Conservation (phyloP, 2,113 vertebrate genomes). For the Trachemys scripta region DNA sequence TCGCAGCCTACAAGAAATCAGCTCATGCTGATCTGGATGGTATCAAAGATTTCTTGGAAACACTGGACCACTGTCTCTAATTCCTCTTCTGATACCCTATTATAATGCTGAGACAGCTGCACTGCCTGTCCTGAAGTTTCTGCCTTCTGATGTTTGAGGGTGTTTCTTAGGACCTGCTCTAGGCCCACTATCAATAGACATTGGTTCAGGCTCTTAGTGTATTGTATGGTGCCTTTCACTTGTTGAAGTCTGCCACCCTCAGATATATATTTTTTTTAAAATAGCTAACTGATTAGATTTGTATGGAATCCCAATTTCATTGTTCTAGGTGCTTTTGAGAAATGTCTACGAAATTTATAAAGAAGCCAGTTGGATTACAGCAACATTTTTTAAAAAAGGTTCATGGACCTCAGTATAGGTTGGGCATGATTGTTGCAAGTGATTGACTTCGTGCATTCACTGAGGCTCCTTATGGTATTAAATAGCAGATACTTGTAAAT, state of each 20-base stretch:
- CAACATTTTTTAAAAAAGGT: not conserved
- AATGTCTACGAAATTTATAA: not conserved
- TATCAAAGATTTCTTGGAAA: not conserved
- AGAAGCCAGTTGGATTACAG: not conserved
- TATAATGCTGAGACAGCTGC: not conserved
- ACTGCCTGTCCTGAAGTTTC: not conserved
- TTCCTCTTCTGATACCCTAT: not conserved
- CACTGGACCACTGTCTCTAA: not conserved
- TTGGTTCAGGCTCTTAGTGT: not conserved
- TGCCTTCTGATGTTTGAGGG: not conserved
- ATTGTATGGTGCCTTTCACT: not conserved
- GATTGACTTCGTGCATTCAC: constrained; percentile 7
- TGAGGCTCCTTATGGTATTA: not conserved
- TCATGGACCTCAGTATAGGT: not conserved
- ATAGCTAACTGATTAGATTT: not conserved
- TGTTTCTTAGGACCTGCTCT: not conserved
- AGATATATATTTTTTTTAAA: not conserved
- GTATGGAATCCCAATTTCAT: not conserved
- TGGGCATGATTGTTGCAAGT: not conserved
- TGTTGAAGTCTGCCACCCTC: not conserved
- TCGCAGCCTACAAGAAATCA: not conserved
- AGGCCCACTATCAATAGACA: not conserved
- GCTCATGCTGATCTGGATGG: not conserved
- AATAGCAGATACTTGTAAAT: constrained; percentile 14
- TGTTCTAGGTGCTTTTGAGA: not conserved